These are phyloP conservation scores for Frieseomelitta varia DNA, from an alignment of 1,140 invertebrate species.

Conservation along the genomic window DNA sequence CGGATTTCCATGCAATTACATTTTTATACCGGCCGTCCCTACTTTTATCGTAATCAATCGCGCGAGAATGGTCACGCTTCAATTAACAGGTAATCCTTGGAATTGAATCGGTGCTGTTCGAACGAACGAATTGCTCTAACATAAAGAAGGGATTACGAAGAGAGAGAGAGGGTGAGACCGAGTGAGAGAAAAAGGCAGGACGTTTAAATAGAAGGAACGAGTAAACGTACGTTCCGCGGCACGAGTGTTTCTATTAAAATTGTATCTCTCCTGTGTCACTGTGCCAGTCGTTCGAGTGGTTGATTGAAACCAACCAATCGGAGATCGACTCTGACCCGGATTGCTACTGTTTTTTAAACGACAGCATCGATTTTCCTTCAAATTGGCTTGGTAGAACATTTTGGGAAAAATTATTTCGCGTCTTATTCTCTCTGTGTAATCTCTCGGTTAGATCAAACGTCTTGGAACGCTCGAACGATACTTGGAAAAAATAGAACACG, in stretches of 20 bases:
- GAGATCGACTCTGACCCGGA: not conserved
- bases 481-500: too few species aligned
- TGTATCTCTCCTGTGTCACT: not conserved
- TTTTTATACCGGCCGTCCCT: not conserved
- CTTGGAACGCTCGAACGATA: too few species aligned
- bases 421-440: too few species aligned
- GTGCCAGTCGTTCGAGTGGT: not conserved
- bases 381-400: too few species aligned
- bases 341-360: not conserved
- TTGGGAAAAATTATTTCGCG: too few species aligned
- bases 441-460: too few species aligned
- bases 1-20: constrained; percentile 7
- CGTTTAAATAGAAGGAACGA: constrained; percentile 14
- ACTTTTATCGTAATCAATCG: constrained; percentile 27
- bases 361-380: not conserved
- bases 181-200: not conserved
- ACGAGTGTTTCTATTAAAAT: constrained; percentile 15
- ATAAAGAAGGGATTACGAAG: not conserved
- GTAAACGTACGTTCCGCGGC: not conserved
- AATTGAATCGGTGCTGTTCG: constrained; percentile 15
- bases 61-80: constrained; percentile 15
- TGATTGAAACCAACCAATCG: not conserved
- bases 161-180: too few species aligned
- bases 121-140: not conserved
- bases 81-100: constrained; percentile 33